These are phyloP conservation scores for Siniperca knerii DNA, from an alignment of 2,113 vertebrate species.

Conservation along the genomic window DNA sequence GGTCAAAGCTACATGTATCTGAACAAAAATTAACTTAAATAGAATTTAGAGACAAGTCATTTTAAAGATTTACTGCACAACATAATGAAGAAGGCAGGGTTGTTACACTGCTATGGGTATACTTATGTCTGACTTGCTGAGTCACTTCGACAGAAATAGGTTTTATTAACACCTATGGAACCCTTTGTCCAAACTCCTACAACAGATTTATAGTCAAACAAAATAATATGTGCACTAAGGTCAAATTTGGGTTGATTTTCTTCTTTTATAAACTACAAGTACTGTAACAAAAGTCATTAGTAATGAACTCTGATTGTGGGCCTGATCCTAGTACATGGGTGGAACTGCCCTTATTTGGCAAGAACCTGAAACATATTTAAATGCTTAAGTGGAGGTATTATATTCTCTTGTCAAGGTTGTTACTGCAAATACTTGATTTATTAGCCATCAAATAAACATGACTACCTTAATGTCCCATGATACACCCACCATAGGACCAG, in stretches of 20 bases:
- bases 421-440: neutral
- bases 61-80: neutral
- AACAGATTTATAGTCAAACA: neutral
- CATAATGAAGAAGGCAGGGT: neutral
- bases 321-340: constrained; percentile 27
- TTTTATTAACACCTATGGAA: neutral
- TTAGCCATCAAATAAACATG: neutral
- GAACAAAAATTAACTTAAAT: neutral
- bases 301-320: neutral
- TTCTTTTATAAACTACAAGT: constrained; percentile 14
- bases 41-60: neutral
- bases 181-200: neutral
- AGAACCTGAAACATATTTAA: neutral
- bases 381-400: neutral
- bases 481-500: constrained; percentile 21
- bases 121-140: neutral
- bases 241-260: constrained; percentile 58
- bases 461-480: neutral
- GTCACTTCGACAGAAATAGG: neutral
- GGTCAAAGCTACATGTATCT: neutral
- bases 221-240: neutral
- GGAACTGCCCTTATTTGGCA: neutral
- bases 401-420: neutral
- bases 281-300: neutral
- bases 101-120: neutral